These are phyloP conservation scores for Aphelinus atriplicis DNA, from an alignment of 1,140 invertebrate genomes.

Conservation along the genomic window DNA sequence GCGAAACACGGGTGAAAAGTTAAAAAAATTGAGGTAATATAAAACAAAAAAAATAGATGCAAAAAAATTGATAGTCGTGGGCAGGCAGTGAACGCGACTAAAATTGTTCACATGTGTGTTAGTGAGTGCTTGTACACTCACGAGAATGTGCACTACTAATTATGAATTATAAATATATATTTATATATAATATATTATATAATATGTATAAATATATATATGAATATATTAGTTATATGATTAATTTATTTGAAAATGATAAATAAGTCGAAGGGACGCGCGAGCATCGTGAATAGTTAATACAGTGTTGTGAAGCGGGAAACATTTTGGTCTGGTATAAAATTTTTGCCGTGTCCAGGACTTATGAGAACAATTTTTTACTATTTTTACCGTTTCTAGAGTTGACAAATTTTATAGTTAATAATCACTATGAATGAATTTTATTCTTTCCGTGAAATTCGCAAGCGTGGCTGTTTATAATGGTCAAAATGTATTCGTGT, in stretches of 20 bases:
- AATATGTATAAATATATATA: slow-evolving; percentile 10
- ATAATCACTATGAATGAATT: not conserved
- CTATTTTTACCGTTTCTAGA: not conserved
- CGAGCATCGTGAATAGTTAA: not conserved
- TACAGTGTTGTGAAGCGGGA: no score
- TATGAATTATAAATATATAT: no score
- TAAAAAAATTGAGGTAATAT: not conserved
- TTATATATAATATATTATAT: no score
- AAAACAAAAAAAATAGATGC: no score
- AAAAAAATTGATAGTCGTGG: no score
- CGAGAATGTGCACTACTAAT: not conserved
- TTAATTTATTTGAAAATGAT: slow-evolving; percentile 12
- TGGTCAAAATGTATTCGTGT: no score
- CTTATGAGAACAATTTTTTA: not conserved
- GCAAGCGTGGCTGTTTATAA: not conserved
- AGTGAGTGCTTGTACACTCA: not conserved
- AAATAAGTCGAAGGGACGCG: slow-evolving; percentile 4
- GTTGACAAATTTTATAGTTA: no score
- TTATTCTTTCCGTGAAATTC: not conserved
- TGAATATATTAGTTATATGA: slow-evolving; percentile 1
- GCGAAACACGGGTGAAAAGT: not conserved
- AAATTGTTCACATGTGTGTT: not conserved
- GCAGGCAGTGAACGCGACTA: not conserved
- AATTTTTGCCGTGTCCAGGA: not conserved
- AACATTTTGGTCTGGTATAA: no score